A percentile compares a stretch with the other conserved stretches of the same genome.
Conservation (phyloP, 2,888 invertebrate species). For the Ceratothoa steindachneri region DNA sequence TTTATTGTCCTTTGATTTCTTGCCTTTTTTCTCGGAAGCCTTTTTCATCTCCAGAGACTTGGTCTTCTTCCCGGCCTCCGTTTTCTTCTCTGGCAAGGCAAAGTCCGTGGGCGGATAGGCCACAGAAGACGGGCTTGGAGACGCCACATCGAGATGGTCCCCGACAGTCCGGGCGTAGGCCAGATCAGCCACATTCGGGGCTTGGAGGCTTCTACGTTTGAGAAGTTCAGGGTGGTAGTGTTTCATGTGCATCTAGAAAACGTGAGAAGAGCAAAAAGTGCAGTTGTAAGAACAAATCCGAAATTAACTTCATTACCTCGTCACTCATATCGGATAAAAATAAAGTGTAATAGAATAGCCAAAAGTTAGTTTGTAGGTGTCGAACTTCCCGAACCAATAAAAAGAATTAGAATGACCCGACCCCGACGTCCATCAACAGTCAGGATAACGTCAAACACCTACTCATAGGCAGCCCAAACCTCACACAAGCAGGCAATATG, state of each 20-base stretch:
- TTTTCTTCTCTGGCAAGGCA: background rate
- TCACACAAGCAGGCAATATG: no score
- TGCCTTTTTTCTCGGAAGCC: background rate
- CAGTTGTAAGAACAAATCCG: background rate
- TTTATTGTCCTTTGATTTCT: background rate
- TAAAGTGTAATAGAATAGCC: no score
- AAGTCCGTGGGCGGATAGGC: background rate
- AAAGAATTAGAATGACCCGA: no score
- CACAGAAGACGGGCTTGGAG: background rate
- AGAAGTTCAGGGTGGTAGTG: conserved; percentile 83
- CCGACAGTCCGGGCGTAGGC: conserved; percentile 74
- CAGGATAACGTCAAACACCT: no score
- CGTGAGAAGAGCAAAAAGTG: background rate
- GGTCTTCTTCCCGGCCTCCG: background rate
- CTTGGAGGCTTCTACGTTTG: conserved; percentile 67
- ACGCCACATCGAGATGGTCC: conserved; percentile 55
- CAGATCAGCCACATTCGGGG: conserved; percentile 79
- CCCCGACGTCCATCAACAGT: no score
- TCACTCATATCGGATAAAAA: no score
- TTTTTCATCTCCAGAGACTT: background rate
- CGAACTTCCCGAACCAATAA: no score
- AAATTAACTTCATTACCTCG: background rate
- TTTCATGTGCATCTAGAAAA: conserved; percentile 76
- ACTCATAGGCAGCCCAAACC: no score
- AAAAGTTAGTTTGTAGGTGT: no score